These are phyloP conservation scores for Aphodius sticticus DNA, from an alignment of 2,888 invertebrate species.

Conservation along the genomic window DNA sequence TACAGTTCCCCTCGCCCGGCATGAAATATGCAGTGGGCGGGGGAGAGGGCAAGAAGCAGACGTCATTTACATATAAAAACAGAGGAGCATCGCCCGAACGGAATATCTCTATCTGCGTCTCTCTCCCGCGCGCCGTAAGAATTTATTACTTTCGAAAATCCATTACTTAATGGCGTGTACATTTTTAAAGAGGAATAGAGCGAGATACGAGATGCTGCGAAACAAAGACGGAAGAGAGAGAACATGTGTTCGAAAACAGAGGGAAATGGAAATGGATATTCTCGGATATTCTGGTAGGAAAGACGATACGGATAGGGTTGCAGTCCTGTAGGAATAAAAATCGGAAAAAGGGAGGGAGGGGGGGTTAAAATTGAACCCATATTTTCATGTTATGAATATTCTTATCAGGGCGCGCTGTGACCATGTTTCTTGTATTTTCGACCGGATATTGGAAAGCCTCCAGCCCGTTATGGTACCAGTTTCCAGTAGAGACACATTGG, in stretches of 20 bases:
- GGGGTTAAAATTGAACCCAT: not conserved
- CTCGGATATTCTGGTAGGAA: not conserved
- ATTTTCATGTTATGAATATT: not conserved
- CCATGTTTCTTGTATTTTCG: not conserved
- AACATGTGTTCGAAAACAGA: constrained; percentile 6
- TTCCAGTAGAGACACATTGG: not conserved
- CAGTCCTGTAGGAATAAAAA: not conserved
- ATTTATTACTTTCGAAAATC: constrained; percentile 22
- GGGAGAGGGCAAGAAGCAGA: constrained; percentile 5
- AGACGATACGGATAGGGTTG: not conserved
- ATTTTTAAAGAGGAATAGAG: constrained; percentile 15
- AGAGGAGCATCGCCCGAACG: constrained; percentile 15
- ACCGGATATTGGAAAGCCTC: not conserved
- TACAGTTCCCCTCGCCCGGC: not conserved
- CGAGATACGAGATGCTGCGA: not conserved
- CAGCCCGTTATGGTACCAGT: not conserved
- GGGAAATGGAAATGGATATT: constrained; percentile 11
- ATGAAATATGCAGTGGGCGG: constrained; percentile 19
- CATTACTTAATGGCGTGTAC: constrained; percentile 24
- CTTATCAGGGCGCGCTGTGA: not conserved
- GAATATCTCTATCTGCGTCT: not conserved
- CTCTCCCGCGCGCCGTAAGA: constrained; percentile 9
- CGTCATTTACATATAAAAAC: constrained; percentile 25
- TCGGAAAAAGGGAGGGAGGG: not conserved
- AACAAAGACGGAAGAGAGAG: not conserved